A percentile compares a stretch with the other conserved stretches of the same genome.
Conservation (phyloP, 2,113 vertebrate genomes). For the Ondatra zibethicus region DNA sequence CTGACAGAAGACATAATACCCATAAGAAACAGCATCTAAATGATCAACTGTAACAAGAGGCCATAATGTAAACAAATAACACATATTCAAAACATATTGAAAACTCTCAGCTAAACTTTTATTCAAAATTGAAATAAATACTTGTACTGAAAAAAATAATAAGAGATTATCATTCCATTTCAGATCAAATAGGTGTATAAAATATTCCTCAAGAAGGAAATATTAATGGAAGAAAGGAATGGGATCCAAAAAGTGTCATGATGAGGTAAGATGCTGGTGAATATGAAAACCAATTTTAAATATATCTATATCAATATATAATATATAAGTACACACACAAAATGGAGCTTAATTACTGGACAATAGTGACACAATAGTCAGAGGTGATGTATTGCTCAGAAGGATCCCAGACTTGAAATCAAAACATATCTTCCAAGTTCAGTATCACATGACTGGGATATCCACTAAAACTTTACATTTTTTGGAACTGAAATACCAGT, state of each 20-base stretch:
- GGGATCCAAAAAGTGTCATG: not conserved
- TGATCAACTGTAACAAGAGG: not conserved
- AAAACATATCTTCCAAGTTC: not conserved
- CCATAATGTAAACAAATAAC: not conserved
- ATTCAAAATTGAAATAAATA: conserved; percentile 13
- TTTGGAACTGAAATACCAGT: not conserved
- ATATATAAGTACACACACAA: not conserved
- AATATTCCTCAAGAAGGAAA: conserved; percentile 11
- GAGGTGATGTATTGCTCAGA: not conserved
- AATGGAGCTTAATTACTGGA: not conserved
- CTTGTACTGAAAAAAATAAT: not conserved
- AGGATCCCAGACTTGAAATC: not conserved
- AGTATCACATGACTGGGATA: not conserved
- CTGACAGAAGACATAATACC: not conserved
- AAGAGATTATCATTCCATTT: not conserved
- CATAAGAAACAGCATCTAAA: not conserved
- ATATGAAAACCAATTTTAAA: not conserved
- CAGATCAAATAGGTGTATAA: not conserved
- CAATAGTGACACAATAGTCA: not conserved
- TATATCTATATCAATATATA: not conserved
- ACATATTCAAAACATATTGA: conserved; percentile 8
- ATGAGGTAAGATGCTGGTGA: not conserved
- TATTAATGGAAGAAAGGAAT: not conserved
- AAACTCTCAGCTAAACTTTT: not conserved
- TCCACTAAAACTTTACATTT: not conserved